A percentile compares a stretch with the other conserved stretches of the same genome.
phyloP scores from a whole-genome alignment of 2,113 vertebrate species.

The Psilopogon haemacephalus region DNA sequence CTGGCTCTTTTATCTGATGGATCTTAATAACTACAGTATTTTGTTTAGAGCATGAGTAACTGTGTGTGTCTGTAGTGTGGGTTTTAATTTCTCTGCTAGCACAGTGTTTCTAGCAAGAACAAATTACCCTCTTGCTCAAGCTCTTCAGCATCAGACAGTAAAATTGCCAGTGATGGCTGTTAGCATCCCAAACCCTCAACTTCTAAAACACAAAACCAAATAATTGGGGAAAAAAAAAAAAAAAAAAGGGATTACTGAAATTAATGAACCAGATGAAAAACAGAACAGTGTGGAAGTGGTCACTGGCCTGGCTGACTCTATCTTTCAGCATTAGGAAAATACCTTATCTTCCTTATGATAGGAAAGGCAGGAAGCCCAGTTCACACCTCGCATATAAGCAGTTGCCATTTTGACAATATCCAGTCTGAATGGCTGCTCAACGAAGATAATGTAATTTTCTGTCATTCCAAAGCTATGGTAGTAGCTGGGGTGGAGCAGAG shows the following conservation, averaged over 20 bases:
- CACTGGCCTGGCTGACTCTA: not conserved
- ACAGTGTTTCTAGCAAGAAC: not conserved
- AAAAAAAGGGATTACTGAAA: not conserved
- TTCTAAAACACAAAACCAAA: not conserved
- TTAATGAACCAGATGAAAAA: not conserved
- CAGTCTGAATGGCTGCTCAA: slow-evolving; percentile 90
- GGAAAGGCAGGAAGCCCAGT: slow-evolving; percentile 88
- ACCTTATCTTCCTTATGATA: slow-evolving; percentile 84
- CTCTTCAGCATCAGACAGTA: not conserved
- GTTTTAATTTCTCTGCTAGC: not conserved
- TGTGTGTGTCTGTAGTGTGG: not conserved
- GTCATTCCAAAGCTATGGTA: slow-evolving; percentile 95
- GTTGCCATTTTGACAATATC: slow-evolving; percentile 88
- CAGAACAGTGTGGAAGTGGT: not conserved
- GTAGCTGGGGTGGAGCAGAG: slow-evolving; percentile 86
- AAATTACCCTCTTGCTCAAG: not conserved
- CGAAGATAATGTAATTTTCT: slow-evolving; percentile 87
- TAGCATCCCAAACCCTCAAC: not conserved
- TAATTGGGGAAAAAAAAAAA: not conserved
- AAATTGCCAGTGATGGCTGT: not conserved
- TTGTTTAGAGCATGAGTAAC: not conserved
- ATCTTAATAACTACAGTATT: not conserved
- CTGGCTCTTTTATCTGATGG: not conserved
- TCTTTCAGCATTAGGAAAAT: not conserved
- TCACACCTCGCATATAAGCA: slow-evolving; percentile 84